These are phyloP conservation scores for Hydropsyche betteni DNA, from an alignment of 2,888 invertebrate genomes.

Conservation along the genomic window DNA sequence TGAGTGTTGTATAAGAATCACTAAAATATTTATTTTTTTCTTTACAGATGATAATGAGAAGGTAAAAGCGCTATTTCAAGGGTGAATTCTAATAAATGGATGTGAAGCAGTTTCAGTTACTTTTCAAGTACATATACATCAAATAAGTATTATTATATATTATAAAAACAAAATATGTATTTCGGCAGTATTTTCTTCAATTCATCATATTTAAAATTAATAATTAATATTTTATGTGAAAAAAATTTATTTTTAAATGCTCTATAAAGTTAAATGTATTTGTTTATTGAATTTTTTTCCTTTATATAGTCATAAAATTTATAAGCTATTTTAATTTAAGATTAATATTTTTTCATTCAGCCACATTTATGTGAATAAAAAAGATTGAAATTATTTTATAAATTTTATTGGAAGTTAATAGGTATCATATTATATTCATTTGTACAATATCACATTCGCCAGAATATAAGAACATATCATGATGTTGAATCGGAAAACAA, in stretches of 20 bases:
- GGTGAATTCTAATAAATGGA: constrained; percentile 31
- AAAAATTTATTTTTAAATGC: too few relatives aligned
- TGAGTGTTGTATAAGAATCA: too few relatives aligned
- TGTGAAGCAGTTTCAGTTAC: constrained; percentile 18
- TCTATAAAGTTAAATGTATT: too few relatives aligned
- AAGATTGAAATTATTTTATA: too few relatives aligned
- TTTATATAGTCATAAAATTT: not conserved
- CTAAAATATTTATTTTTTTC: constrained; percentile 13
- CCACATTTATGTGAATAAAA: too few relatives aligned
- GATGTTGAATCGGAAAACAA: not conserved
- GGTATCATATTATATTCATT: not conserved
- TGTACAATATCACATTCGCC: constrained; percentile 9
- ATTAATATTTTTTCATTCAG: not conserved
- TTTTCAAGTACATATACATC: constrained; percentile 5
- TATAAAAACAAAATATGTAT: not conserved
- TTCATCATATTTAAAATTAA: too few relatives aligned
- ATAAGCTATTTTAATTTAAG: not conserved
- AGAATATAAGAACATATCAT: constrained; percentile 28
- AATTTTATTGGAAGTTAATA: not conserved
- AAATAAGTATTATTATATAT: not conserved
- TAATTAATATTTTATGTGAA: too few relatives aligned
- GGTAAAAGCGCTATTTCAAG: constrained; percentile 34
- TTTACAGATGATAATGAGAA: constrained; percentile 31
- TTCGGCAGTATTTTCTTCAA: too few relatives aligned
- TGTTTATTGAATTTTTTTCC: not conserved